Base-by-base conservation (phyloP, 1,140 invertebrate genomes). In the Panulirus ornatus region DNA sequence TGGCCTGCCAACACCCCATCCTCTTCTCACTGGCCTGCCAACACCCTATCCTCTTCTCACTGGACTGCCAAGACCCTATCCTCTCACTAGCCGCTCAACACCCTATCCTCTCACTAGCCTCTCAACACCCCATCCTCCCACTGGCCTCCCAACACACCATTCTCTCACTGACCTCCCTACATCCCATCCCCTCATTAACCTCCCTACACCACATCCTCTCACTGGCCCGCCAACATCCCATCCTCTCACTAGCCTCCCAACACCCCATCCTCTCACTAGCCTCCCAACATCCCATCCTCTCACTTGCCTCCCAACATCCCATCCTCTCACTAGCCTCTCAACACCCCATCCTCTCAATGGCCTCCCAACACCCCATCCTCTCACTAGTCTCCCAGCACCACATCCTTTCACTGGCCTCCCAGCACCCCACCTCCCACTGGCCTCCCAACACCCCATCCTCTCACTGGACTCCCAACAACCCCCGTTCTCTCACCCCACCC, bases 51-150 rank as follows among this genome's bases (percentile, higher is more conserved):
- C n/a, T n/a, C n/a, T n/a, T n/a, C n/a, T n/a, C n/a, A n/a, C n/a
- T n/a, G n/a, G n/a, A n/a, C n/a, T n/a, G n/a, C n/a, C n/a, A n/a
- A n/a, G n/a, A n/a, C n/a, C n/a, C n/a, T n/a, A n/a, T n/a, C n/a
- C n/a, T n/a, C n/a, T n/a, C n/a, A n/a, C n/a, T n/a, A n/a, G n/a
- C n/a, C n/a, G n/a, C n/a, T n/a, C n/a, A n/a, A n/a, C n/a, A n/a
- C n/a, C n/a, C n/a, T n/a, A n/a, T n/a, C n/a, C 71, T 75, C 71
- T 75, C 71, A n/a, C 71, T 75, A 16, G 19, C 71, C 34, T 30
- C 34, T 30, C 34, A 16, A 36, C 36, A 36, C 73, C n/a, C n/a
- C n/a, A n/a, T n/a, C n/a, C n/a, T n/a, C n/a, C n/a, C n/a, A n/a
- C n/a, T n/a, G n/a, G n/a, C n/a, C n/a, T n/a, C n/a, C n/a, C n/a